phyloP scores from a whole-genome alignment of 1,140 invertebrate species.

The fruit fly (Drosophila melanogaster) region Release_6_plus_ISO1_MT NT_037436.4:8306501-8307000 shows the following conservation, averaged over 20 bases:
- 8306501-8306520: constrained; percentile 65
- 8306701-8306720: background rate
- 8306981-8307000: constrained; percentile 21
- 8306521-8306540: constrained; percentile 63
- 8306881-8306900: constrained; percentile 66
- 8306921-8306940: constrained; percentile 73
- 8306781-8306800: constrained; percentile 76
- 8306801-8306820: constrained; percentile 56
- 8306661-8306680: constrained; percentile 83
- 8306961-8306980: constrained; percentile 49
- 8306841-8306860: constrained; percentile 71
- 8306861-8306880: constrained; percentile 59
- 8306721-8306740: constrained; percentile 54
- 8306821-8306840: constrained; percentile 53
- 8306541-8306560: constrained; percentile 69
- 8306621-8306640: constrained; percentile 83
- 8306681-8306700: background rate
- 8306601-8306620: constrained; percentile 70
- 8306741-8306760: constrained; percentile 67
- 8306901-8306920: constrained; percentile 72
- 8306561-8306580: constrained; percentile 78
- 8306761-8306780: constrained; percentile 76
- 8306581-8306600: constrained; percentile 72
- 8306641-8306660: constrained; percentile 82
- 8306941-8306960: constrained; percentile 65